phyloP scores from a whole-genome alignment of 92 coral and sea anemone species.

The Epizoanthus stellaris region DNA sequence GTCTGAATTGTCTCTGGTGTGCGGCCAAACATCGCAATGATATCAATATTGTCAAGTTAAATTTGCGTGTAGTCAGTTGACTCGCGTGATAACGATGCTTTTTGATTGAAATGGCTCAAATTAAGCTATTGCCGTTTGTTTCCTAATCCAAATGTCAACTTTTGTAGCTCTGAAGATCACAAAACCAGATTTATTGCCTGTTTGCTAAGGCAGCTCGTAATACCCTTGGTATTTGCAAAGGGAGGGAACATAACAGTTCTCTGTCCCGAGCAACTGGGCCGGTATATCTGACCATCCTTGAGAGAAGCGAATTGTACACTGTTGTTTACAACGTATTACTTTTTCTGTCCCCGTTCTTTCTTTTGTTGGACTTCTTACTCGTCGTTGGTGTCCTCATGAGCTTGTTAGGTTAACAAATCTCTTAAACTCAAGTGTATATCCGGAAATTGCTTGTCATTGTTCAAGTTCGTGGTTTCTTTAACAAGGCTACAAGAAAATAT shows the following conservation, averaged over 20 bases:
- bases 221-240: neutral
- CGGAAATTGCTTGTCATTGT: neutral
- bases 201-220: neutral
- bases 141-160: conserved; percentile 3
- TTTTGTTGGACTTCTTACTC: neutral
- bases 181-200: conserved; percentile 11
- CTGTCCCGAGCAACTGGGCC: neutral
- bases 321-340: neutral
- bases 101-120: conserved; percentile 11
- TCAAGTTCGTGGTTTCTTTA: too few relatives aligned
- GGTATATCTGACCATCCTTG: neutral
- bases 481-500: neutral
- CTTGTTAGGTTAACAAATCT: conserved; percentile 5
- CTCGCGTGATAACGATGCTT: neutral
- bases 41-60: neutral
- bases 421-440: conserved; percentile 1
- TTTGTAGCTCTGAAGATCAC: neutral
- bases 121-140: conserved; percentile 1
- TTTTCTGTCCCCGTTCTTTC: neutral
- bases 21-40: too few relatives aligned
- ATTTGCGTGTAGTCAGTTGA: neutral
- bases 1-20: neutral
- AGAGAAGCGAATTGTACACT: neutral
- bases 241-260: neutral
- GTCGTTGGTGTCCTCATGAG: neutral